phyloP scores from a whole-genome alignment of 2,113 vertebrate genomes.

The Melanocharis versteri region DNA sequence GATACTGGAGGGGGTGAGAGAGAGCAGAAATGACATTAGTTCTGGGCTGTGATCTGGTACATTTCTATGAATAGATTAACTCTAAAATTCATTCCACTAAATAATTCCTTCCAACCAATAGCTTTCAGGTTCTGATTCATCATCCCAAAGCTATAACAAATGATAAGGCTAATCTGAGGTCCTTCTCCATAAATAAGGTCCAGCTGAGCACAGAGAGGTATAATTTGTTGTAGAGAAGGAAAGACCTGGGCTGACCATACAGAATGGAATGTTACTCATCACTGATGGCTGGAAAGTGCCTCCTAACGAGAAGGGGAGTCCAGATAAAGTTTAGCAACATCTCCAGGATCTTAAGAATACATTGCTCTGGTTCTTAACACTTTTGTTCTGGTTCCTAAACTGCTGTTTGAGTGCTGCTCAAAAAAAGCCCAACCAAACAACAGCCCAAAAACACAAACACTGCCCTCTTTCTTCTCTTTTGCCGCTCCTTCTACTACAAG shows the following conservation, averaged over 20 bases:
- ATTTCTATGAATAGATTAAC: not conserved
- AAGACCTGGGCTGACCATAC: not conserved
- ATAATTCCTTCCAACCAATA: not conserved
- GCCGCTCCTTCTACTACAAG: not conserved
- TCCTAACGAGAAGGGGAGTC: not conserved
- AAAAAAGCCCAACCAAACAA: not conserved
- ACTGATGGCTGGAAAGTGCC: not conserved
- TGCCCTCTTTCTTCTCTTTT: not conserved
- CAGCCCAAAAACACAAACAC: not conserved
- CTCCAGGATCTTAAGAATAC: not conserved
- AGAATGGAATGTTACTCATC: not conserved
- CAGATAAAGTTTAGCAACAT: not conserved
- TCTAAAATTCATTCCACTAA: not conserved
- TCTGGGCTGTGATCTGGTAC: not conserved
- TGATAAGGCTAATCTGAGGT: not conserved
- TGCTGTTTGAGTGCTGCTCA: not conserved
- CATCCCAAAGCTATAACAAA: not conserved
- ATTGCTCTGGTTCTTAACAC: not conserved
- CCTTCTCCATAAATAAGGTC: not conserved
- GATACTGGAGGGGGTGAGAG: not conserved
- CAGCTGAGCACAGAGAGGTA: not conserved
- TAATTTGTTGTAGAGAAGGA: not conserved
- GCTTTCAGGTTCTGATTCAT: not conserved
- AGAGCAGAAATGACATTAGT: not conserved
- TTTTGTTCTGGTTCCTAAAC: not conserved